A percentile compares a stretch with the other conserved stretches of the same genome.
Conservation (phyloP, 2,113 vertebrate genomes). For the Herpetotheres cachinnans region DNA sequence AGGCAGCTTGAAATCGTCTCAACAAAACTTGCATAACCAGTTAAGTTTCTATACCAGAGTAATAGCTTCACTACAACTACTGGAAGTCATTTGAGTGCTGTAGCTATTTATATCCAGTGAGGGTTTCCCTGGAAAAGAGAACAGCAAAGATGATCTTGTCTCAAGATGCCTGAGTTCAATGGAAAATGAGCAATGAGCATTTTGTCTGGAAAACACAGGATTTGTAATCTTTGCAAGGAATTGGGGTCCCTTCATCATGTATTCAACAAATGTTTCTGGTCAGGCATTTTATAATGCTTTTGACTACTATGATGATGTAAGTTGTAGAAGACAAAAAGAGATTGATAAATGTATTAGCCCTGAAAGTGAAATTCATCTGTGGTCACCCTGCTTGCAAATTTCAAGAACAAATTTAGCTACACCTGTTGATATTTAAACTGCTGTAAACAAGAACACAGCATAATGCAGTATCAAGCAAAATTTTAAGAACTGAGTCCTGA, state of each 20-base stretch:
- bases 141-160: not conserved
- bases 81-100: constrained; percentile 1
- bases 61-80: not conserved
- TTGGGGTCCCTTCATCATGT: not conserved
- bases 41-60: not conserved
- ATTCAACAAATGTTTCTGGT: not conserved
- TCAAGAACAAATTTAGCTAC: not conserved
- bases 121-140: constrained; percentile 34
- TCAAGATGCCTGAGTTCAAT: not conserved
- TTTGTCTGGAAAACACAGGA: not conserved
- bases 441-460: not conserved
- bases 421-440: not conserved
- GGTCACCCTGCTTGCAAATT: not conserved
- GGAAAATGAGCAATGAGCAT: not conserved
- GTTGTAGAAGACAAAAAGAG: not conserved
- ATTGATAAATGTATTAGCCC: not conserved
- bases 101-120: constrained; percentile 20
- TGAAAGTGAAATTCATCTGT: not conserved
- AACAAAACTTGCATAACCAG: not conserved
- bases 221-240: not conserved
- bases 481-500: not conserved
- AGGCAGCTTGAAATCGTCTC: not conserved
- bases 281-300: not conserved
- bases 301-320: not conserved
- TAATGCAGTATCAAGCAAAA: not conserved